Conservation (phyloP, 2,888 invertebrate species). For the Arge pagana region DNA sequence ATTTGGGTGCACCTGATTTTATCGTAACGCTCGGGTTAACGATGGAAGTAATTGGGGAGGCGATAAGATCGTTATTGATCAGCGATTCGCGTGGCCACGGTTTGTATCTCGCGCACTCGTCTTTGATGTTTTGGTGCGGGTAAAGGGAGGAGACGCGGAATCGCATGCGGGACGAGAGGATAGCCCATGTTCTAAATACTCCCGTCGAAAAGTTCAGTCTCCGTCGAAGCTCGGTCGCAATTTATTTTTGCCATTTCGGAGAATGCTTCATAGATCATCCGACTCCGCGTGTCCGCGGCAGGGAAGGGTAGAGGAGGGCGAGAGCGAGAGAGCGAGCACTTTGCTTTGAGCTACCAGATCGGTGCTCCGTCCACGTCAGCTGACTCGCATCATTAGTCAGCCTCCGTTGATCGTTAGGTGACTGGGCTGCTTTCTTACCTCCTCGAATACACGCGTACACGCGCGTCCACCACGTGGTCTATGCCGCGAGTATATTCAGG, state of each 20-base stretch:
- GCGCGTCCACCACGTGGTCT: background rate
- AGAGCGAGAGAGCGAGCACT: slow-evolving; percentile 12
- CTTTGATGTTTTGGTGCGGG: too few relatives aligned
- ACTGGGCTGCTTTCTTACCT: slow-evolving; percentile 16
- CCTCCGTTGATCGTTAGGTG: slow-evolving; percentile 13
- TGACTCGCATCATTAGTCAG: slow-evolving; percentile 18
- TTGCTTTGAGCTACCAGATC: slow-evolving; percentile 17
- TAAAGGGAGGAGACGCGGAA: too few relatives aligned
- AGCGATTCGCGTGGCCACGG: slow-evolving; percentile 1
- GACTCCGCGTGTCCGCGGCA: too few relatives aligned
- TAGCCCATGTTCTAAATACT: slow-evolving; percentile 4
- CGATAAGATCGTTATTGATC: slow-evolving; percentile 2
- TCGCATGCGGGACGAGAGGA: background rate
- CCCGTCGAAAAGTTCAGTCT: slow-evolving; percentile 6
- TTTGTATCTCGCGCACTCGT: background rate
- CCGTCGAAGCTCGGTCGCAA: slow-evolving; percentile 2
- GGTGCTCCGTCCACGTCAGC: slow-evolving; percentile 12
- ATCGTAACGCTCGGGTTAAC: too few relatives aligned
- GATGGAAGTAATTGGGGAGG: too few relatives aligned
- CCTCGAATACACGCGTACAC: background rate
- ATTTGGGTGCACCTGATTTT: too few relatives aligned
- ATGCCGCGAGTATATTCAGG: too few relatives aligned
- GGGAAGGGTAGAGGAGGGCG: background rate
- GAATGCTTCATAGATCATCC: slow-evolving; percentile 20
- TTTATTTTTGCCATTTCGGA: slow-evolving; percentile 20